Percentiles rank a stretch among this genome's conserved stretches.
phyloP scores from a whole-genome alignment of 2,888 invertebrate species.

The Drosophila percnosoma region DNA sequence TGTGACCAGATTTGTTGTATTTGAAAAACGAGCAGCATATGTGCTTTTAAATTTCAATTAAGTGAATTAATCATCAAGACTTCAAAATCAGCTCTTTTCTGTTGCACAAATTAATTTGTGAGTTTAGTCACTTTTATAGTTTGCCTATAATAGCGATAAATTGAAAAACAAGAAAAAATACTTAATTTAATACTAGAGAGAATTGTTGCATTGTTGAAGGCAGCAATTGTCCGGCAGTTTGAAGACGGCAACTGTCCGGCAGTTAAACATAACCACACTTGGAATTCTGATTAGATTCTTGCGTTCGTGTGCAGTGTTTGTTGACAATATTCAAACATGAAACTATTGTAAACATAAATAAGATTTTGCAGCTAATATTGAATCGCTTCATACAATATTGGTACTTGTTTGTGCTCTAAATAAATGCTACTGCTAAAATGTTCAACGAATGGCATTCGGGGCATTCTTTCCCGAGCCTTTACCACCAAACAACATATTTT shows the following conservation, averaged over 20 bases:
- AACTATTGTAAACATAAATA: background rate
- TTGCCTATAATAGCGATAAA: background rate
- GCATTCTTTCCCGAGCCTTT: constrained; percentile 13
- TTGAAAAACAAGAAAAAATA: constrained; percentile 16
- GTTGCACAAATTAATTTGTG: background rate
- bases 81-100: background rate
- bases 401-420: background rate
- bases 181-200: background rate
- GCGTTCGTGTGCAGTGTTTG: background rate
- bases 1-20: constrained; percentile 15
- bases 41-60: background rate
- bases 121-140: background rate
- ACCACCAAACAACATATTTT: constrained; percentile 73
- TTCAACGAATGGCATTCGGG: constrained; percentile 8
- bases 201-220: background rate
- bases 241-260: background rate
- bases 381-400: background rate
- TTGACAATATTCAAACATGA: constrained; percentile 8
- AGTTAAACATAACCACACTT: constrained; percentile 11
- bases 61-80: background rate
- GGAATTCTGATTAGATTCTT: background rate
- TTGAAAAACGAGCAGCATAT: background rate
- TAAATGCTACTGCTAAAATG: constrained; percentile 40
- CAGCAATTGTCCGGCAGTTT: too few species aligned
- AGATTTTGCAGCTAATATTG: background rate